Base-by-base conservation (phyloP, 2,888 invertebrate genomes). In the Pristionchus fissidentatus region DNA sequence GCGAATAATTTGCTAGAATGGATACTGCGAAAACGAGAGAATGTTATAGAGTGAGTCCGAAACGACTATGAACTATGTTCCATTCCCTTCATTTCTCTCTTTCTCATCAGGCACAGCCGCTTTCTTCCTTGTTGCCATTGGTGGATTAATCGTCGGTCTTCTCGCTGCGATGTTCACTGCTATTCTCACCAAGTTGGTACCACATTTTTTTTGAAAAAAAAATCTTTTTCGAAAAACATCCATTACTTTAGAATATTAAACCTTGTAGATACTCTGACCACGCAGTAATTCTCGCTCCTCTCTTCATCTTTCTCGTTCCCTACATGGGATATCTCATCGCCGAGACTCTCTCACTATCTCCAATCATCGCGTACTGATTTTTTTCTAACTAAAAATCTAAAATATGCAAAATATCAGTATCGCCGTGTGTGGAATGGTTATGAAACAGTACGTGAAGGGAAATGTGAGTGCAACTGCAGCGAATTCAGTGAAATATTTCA, bases 261-360 rank as follows among this genome's bases (percentile, higher is more conserved):
- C 49, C 10, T 60, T 87, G 62, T 83, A 92, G 97, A 90, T 98
- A 96, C 93, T 98, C 98, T 0, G 95, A 97, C 93, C 96, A 97
- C 93, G 97, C 97, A 87, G 95, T 97, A 87, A 97, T 98, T 88
- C 97, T 99, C 89, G 98, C 98, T 93, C 98, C 98, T 19, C 96
- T 98, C 92, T 97, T 98, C 94, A 97, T 99, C 93, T 97, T 99
- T 93, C 96, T 98, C 83, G 96, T 98, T 95, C 97, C 98, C 83
- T 99, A 99, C 93, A 94, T 98, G 93, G 96, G 98, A 84, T 98
- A 98, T 93, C 94, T 99, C 84, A 97, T 96, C 92, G 98, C 99
- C 78, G 98, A 99, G 94, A 97, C 98, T 94, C 97, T 98, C 93
- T 97, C 98, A 93, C 95, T 98, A 95, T 98, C 98, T 87, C 97